Evolutionary conservation across 2,797 vertebrate species (phyloP).

Genomic region (Centropyge bicolor): DNA sequence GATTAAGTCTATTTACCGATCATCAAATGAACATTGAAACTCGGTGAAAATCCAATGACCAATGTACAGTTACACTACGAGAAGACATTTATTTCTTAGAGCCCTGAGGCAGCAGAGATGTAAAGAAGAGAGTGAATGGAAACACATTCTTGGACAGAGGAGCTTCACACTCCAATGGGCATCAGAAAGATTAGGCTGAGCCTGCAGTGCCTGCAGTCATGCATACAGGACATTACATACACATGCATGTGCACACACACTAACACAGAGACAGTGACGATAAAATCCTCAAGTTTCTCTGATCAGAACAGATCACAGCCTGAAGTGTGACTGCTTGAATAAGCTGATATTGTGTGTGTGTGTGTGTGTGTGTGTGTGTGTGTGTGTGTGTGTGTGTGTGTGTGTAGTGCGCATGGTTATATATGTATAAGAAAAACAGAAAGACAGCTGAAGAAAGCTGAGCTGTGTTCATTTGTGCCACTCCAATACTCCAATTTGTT

Average conservation of each 20-base stretch:
- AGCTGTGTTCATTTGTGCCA: neutral
- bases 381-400: slow-evolving; percentile 18
- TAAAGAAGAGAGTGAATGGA: slow-evolving; percentile 48
- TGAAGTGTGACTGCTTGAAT: slow-evolving; percentile 40
- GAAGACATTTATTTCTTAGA: neutral
- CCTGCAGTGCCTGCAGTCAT: slow-evolving; percentile 65
- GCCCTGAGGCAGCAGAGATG: slow-evolving; percentile 41
- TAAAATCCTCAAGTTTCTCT: slow-evolving; percentile 43
- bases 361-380: slow-evolving; percentile 3
- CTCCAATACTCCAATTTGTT: slow-evolving; percentile 7
- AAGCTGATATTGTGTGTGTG: slow-evolving; percentile 22
- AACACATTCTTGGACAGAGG: slow-evolving; percentile 62
- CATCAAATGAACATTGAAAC: slow-evolving; percentile 11
- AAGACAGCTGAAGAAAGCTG: neutral
- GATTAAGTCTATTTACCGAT: slow-evolving; percentile 18
- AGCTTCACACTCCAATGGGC: slow-evolving; percentile 69
- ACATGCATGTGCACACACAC: slow-evolving; percentile 18
- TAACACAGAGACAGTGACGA: slow-evolving; percentile 22
- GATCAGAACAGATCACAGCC: slow-evolving; percentile 52
- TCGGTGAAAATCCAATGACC: neutral
- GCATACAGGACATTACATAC: slow-evolving; percentile 49
- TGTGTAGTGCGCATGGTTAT: neutral
- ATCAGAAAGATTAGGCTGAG: slow-evolving; percentile 62
- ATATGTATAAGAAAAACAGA: slow-evolving; percentile 9
- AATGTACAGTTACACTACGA: slow-evolving; percentile 20